Percentiles rank a stretch among this genome's conserved stretches.
Conservation (phyloP, 2,888 invertebrate species). For the Hyles lineata region DNA sequence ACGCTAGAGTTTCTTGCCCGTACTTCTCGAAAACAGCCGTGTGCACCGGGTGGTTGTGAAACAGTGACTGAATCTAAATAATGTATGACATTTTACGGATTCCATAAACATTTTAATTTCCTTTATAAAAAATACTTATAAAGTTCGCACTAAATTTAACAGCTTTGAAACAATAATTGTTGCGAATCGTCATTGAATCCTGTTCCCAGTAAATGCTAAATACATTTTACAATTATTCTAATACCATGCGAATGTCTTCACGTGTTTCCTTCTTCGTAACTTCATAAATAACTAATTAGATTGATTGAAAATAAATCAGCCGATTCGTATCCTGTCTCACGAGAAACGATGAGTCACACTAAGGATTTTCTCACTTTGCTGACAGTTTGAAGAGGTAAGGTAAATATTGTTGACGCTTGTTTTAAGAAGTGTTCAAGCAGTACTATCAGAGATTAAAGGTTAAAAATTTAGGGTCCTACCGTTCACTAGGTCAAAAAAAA, state of each 20-base stretch:
- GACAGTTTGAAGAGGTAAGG: background rate
- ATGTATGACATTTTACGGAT: too few species aligned
- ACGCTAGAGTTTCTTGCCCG: too few species aligned
- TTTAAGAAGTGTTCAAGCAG: background rate
- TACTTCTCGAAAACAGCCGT: too few species aligned
- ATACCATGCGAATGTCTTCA: constrained; percentile 14
- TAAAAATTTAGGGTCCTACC: too few species aligned
- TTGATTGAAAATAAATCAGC: constrained; percentile 2
- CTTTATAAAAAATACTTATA: too few species aligned
- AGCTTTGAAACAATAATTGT: background rate
- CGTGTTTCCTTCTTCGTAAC: constrained; percentile 3
- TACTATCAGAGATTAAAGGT: too few species aligned
- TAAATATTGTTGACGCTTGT: background rate
- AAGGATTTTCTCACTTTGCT: background rate
- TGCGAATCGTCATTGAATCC: background rate
- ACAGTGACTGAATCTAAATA: too few species aligned
- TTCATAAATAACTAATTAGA: constrained; percentile 14
- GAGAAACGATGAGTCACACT: background rate
- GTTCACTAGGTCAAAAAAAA: too few species aligned
- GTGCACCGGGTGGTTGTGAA: too few species aligned
- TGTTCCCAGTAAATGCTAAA: background rate
- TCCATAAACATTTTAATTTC: too few species aligned
- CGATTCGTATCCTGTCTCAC: constrained; percentile 10
- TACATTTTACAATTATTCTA: background rate
- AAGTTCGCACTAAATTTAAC: too few species aligned